Conservation (phyloP, 2,113 vertebrate genomes). For the Anhinga anhinga region DNA sequence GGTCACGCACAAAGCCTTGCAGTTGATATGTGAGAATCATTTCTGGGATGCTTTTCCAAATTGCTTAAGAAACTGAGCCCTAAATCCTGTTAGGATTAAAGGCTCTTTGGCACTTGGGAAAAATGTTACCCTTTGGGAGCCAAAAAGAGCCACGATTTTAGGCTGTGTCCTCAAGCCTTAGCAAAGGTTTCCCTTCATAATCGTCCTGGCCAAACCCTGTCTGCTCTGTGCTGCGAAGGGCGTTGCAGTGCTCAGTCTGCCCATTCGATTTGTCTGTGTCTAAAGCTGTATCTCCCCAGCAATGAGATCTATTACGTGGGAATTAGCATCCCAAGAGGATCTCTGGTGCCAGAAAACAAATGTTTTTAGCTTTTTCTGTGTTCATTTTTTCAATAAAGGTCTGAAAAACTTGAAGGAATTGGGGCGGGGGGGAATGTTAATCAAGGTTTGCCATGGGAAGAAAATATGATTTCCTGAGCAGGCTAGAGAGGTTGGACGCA, state of each 20-base stretch:
- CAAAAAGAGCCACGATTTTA: neutral
- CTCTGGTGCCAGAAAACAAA: neutral
- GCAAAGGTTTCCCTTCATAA: neutral
- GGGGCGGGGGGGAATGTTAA: neutral
- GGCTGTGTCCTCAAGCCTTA: neutral
- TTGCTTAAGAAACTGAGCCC: neutral
- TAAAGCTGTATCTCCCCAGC: neutral
- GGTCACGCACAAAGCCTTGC: neutral
- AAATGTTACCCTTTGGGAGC: neutral
- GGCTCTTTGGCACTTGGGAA: neutral
- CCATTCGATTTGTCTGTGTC: neutral
- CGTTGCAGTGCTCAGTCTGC: neutral
- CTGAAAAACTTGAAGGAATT: neutral
- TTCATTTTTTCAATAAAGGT: neutral
- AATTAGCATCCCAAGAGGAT: neutral
- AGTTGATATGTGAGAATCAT: accelerated
- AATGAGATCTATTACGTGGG: neutral
- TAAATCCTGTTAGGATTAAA: constrained; percentile 16
- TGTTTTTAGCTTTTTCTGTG: neutral
- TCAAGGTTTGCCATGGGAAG: neutral
- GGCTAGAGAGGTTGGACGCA: neutral
- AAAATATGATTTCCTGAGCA: neutral
- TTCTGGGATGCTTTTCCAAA: neutral
- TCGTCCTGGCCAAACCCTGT: neutral
- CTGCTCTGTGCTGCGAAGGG: neutral